Percentiles rank a stretch among this genome's conserved stretches.
phyloP scores from a whole-genome alignment of 35 echinoderm and acorn worm genomes.

The Ophiothrix spiculata region DNA sequence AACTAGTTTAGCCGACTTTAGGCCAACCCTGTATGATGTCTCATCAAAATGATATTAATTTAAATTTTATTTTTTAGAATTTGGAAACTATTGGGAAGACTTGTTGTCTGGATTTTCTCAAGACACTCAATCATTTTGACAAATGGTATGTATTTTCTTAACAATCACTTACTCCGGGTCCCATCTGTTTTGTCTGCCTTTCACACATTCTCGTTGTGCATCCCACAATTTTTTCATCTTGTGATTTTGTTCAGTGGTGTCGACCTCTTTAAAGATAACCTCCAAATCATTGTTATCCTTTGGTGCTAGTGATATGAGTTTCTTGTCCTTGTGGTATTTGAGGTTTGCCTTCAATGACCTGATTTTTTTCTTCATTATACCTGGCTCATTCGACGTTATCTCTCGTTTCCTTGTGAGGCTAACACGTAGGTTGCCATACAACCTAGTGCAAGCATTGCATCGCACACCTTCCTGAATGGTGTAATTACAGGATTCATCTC shows the following conservation, averaged over 20 bases:
- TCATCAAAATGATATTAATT: no score
- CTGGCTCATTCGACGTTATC: neutral
- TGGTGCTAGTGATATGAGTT: neutral
- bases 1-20: no score
- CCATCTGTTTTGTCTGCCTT: constrained; percentile 4
- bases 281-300: neutral
- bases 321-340: neutral
- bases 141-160: no score
- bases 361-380: neutral
- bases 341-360: neutral
- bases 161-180: neutral
- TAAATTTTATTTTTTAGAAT: no score
- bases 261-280: neutral
- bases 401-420: neutral
- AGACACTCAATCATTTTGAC: no score
- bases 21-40: no score
- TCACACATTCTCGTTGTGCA: neutral
- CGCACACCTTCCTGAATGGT: neutral
- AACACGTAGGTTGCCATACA: neutral
- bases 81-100: no score
- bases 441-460: neutral
- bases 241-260: neutral
- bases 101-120: no score
- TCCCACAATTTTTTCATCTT: neutral
- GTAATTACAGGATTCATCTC: neutral